Percentiles rank a stretch among this genome's conserved stretches.
Conservation (phyloP, 2,113 vertebrate species). For the Ceratotherium simum region DNA sequence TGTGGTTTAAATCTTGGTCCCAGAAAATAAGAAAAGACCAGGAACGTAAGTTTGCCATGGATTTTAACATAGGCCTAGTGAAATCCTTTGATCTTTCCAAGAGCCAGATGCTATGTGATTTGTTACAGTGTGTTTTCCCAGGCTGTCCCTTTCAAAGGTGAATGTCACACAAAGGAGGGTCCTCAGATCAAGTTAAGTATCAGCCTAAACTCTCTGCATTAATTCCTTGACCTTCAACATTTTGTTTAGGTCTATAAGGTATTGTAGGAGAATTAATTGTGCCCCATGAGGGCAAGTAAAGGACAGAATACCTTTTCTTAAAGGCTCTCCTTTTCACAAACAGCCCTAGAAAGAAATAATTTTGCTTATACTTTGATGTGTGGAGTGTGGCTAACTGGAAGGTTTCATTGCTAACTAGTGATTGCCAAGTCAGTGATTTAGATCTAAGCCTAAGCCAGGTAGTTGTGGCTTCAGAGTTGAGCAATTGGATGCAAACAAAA, state of each 20-base stretch:
- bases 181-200: not conserved
- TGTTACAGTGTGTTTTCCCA: not conserved
- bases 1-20: not conserved
- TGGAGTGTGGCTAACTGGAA: not conserved
- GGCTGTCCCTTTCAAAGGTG: not conserved
- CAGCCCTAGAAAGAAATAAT: not conserved
- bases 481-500: not conserved
- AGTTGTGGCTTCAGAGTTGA: slow-evolving; percentile 6
- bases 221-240: not conserved
- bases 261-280: not conserved
- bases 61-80: not conserved
- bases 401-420: slow-evolving; percentile 4
- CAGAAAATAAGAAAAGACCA: not conserved
- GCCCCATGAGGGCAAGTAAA: not conserved
- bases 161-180: not conserved
- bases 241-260: not conserved
- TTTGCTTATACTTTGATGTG: not conserved
- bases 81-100: slow-evolving; percentile 34
- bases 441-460: not conserved
- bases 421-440: not conserved
- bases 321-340: not conserved
- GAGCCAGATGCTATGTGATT: not conserved
- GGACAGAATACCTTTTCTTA: not conserved
- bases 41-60: not conserved
- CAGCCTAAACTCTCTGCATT: not conserved